These are phyloP conservation scores for Pollenia amentaria DNA, from an alignment of 2,888 invertebrate species.

Conservation along the genomic window DNA sequence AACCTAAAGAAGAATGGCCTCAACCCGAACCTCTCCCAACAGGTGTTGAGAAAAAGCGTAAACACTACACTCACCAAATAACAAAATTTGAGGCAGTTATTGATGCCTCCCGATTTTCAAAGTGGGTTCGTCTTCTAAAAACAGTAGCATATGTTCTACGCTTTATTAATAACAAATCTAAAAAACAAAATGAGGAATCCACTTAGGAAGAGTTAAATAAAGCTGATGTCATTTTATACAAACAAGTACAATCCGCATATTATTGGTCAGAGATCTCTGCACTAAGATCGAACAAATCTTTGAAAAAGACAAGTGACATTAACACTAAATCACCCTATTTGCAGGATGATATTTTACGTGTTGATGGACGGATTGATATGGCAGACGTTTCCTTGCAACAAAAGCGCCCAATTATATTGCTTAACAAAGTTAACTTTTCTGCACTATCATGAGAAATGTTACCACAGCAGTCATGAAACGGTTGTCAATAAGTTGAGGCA, in stretches of 20 bases:
- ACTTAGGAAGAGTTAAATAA: conserved; percentile 35
- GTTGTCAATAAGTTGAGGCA: conserved; percentile 38
- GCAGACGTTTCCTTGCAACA: conserved; percentile 19
- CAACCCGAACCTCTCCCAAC: background rate
- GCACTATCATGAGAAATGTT: conserved; percentile 18
- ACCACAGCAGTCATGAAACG: conserved; percentile 21
- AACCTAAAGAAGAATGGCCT: background rate
- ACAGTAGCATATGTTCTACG: background rate
- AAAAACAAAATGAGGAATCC: conserved; percentile 72
- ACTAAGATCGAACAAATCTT: background rate
- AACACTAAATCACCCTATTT: conserved; percentile 30
- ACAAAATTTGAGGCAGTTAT: background rate
- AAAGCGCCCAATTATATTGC: conserved; percentile 60
- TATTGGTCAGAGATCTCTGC: conserved; percentile 31
- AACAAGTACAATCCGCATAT: background rate
- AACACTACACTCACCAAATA: background rate
- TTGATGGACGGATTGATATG: conserved; percentile 56
- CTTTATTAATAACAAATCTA: no score
- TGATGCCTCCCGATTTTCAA: no score
- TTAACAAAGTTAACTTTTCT: conserved; percentile 17
- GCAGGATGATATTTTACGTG: no score
- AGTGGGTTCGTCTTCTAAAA: background rate
- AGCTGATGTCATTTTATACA: conserved; percentile 44
- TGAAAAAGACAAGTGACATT: conserved; percentile 33
- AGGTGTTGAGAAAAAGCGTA: background rate